Evolutionary conservation across 2,797 vertebrate genomes (phyloP).

Genomic region (Lutjanus argentimaculatus): DNA sequence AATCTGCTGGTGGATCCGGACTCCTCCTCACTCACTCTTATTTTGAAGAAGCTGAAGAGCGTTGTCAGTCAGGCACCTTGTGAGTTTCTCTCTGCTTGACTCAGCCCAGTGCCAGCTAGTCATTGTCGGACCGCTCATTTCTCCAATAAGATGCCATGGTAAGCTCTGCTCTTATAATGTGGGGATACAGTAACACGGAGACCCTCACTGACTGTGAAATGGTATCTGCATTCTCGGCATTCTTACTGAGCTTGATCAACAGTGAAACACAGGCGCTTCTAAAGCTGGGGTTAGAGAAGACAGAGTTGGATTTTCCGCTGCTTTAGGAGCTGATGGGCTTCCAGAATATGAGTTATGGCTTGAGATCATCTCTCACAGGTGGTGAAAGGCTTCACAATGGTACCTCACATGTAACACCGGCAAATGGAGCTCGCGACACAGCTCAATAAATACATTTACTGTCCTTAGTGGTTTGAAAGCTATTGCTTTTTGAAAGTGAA

Average conservation of each 20-base stretch:
- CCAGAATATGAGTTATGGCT: constrained; percentile 83
- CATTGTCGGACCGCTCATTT: constrained; percentile 59
- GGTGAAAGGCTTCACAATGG: constrained; percentile 81
- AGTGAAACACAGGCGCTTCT: constrained; percentile 80
- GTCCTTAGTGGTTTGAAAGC: constrained; percentile 74
- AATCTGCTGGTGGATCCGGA: constrained; percentile 56
- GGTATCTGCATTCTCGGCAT: constrained; percentile 88
- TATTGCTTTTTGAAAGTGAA: constrained; percentile 76
- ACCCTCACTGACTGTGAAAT: constrained; percentile 85
- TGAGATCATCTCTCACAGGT: constrained; percentile 84
- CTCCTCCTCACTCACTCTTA: constrained; percentile 50
- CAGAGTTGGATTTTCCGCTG: constrained; percentile 84
- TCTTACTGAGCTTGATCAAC: constrained; percentile 87
- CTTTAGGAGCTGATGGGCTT: constrained; percentile 83
- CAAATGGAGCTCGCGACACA: constrained; percentile 74
- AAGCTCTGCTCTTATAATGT: constrained; percentile 83
- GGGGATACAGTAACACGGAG: constrained; percentile 84
- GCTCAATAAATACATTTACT: constrained; percentile 81
- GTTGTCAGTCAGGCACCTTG: constrained; percentile 51
- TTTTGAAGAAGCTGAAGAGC: constrained; percentile 58
- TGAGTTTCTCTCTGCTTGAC: constrained; percentile 65
- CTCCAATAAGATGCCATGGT: constrained; percentile 82
- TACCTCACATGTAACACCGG: constrained; percentile 77
- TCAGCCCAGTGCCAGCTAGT: constrained; percentile 66
- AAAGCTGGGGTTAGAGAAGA: constrained; percentile 82